A percentile compares a stretch with the other conserved stretches of the same genome.
Evolutionary conservation across 2,888 invertebrate genomes (phyloP).

Genomic region (Dolichopus griseipennis): DNA sequence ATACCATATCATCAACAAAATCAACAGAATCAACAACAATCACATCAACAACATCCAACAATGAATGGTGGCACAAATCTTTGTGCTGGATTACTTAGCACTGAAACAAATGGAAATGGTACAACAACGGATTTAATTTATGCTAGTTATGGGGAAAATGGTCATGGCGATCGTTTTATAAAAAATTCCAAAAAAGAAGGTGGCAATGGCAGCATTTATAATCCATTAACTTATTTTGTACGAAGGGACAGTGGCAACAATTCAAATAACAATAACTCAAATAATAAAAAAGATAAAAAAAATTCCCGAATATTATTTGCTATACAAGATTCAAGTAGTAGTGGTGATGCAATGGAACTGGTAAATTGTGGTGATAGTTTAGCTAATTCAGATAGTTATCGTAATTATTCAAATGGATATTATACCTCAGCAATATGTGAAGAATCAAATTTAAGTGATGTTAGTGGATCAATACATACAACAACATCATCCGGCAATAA

Average conservation of each 20-base stretch:
- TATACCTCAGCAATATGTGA: not conserved
- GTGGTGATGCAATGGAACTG: conserved; percentile 1
- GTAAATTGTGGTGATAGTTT: conserved; percentile 3
- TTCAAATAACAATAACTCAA: not conserved
- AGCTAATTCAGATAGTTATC: conserved; percentile 4
- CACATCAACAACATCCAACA: not conserved
- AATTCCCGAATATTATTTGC: not conserved
- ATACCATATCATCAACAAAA: not conserved
- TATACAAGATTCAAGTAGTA: conserved; percentile 1
- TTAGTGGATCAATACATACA: not conserved
- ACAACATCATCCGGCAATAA: not conserved
- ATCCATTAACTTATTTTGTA: not conserved
- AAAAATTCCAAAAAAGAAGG: not conserved
- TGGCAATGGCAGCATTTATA: not conserved
- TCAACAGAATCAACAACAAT: not conserved
- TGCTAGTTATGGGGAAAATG: not conserved
- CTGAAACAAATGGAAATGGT: not conserved
- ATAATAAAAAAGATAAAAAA: conserved; percentile 4
- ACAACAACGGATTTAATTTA: not conserved
- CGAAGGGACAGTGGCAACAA: not conserved
- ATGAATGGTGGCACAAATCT: not conserved
- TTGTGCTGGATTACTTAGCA: not conserved
- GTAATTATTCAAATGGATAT: conserved; percentile 1
- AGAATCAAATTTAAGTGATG: not conserved
- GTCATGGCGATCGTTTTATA: not conserved